Base-by-base conservation (phyloP, 2,888 invertebrate species). In the Diaphora mendica region DNA sequence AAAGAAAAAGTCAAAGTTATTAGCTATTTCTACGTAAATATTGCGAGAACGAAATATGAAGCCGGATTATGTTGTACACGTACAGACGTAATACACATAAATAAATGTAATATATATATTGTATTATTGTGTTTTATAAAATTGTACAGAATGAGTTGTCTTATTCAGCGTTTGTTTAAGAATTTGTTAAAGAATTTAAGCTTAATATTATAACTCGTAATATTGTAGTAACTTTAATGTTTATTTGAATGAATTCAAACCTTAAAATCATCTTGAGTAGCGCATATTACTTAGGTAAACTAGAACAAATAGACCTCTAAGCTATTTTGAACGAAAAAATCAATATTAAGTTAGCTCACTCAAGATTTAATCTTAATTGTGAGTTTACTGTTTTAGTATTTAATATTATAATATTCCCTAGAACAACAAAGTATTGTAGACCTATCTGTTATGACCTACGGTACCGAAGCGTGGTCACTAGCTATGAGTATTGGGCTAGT, bases 21-120 rank as follows among this genome's bases (percentile, higher is more conserved):
- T 75, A 70, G 72, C 66, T 67, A 70, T 75, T 75, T 75, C 51
- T 66, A 72, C 65, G 75, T 71, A 75, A 72, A 75, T 75, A 72
- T 74, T 74, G 74, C 70, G 51, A 68, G 68, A 67, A 51, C 64
- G 69, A 67, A 75, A 75, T 72, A 72, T 72, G 68, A 72, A 70
- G 69, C 64, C 39, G 70, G 69, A 75, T 75, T 72, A 75, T 66
- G n/a, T 48, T 33, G 48, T 30, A 70, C 55, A 70, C 62, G 66
- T 69, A 66, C 66, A 44, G 44, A 66, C 42, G 26, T 66, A 66
- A n/a, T 26, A 44, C 30, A 71, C 23, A 68, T 68, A 39, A 17
- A 70, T 30, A 71, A 62, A 62, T 62, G n/a, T 68, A 51, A 51
- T 59, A 26, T 59, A 69, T 69, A 20, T 35, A 39, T 39, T 35